A percentile compares a stretch with the other conserved stretches of the same genome.
Conservation (phyloP, 2,797 vertebrate genomes). For the Sebastes wilsoni region DNA sequence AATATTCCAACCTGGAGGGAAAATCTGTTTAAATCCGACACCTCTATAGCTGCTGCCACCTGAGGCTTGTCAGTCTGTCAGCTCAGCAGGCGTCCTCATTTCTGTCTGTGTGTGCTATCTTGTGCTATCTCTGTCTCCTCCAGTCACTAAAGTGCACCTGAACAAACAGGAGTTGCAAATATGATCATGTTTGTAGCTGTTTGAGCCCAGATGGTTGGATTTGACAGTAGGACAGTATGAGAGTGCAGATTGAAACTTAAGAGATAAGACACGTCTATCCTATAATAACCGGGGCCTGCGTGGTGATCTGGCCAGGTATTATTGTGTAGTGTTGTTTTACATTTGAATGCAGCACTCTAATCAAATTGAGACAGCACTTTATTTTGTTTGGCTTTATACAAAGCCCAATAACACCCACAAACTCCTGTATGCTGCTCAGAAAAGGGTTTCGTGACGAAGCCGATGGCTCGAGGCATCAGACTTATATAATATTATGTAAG, state of each 20-base stretch:
- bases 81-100: conserved; percentile 4
- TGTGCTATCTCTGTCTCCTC: background rate
- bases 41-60: background rate
- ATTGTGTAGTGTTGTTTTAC: background rate
- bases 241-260: background rate
- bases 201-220: conserved; percentile 5
- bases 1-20: background rate
- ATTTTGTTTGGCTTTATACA: background rate
- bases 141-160: background rate
- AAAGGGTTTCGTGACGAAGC: conserved; percentile 2
- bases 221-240: background rate
- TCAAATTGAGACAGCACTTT: background rate
- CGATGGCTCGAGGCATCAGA: background rate
- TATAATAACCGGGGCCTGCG: background rate
- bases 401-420: background rate
- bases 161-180: conserved; percentile 8
- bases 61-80: background rate
- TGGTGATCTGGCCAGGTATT: background rate
- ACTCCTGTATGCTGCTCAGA: background rate
- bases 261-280: background rate
- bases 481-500: conserved; percentile 17
- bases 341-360: background rate
- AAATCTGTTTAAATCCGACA: background rate
- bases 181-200: background rate
- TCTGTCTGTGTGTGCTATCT: background rate